phyloP scores from a whole-genome alignment of 2,797 vertebrate species.

The Calcarius lapponicus region DNA sequence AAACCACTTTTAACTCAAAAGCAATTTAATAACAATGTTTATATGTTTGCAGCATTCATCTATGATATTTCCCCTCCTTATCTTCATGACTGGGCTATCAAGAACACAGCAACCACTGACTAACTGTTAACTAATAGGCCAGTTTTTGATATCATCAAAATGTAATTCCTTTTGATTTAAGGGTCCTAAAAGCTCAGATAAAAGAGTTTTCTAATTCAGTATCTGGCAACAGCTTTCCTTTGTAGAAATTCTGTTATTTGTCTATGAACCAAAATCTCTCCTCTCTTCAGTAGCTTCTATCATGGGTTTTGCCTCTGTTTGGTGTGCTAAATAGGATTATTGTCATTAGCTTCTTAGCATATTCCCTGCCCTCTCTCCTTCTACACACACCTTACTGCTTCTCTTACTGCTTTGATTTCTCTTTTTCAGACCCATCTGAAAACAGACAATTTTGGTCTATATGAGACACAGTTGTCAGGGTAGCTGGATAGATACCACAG shows the following conservation, averaged over 20 bases:
- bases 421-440: neutral
- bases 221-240: neutral
- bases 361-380: neutral
- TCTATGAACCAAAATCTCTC: neutral
- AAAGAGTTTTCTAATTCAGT: neutral
- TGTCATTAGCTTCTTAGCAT: slow-evolving; percentile 39
- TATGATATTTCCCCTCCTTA: neutral
- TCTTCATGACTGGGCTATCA: neutral
- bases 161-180: neutral
- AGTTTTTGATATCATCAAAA: neutral
- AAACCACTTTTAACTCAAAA: neutral
- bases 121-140: neutral
- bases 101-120: neutral
- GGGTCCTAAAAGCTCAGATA: neutral
- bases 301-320: neutral
- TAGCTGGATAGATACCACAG: neutral
- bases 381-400: neutral
- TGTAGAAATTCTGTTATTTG: neutral
- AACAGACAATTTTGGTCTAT: neutral
- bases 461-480: neutral
- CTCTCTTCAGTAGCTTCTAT: neutral
- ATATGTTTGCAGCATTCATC: neutral
- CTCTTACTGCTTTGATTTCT: neutral
- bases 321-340: slow-evolving; percentile 36
- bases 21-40: neutral